Conservation (phyloP, 2,797 vertebrate genomes). For the Serranus cabrilla region DNA sequence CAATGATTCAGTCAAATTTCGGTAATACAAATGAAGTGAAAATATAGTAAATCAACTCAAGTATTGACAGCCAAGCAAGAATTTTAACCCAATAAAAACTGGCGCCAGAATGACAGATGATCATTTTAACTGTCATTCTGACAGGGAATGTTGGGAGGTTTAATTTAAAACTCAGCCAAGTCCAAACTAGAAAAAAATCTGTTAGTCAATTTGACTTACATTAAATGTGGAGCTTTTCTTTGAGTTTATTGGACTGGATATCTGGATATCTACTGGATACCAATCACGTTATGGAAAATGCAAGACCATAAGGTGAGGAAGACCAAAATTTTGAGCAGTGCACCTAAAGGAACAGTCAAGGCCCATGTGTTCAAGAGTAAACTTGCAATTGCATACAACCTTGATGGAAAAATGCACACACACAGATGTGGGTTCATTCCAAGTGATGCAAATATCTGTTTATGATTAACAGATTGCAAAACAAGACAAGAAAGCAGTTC, state of each 20-base stretch:
- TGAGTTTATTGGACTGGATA: neutral
- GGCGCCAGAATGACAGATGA: no score
- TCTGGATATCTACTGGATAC: neutral
- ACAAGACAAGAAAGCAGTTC: no score
- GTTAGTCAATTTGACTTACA: neutral
- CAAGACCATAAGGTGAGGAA: neutral
- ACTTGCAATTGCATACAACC: no score
- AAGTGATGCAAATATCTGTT: no score
- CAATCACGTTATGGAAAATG: neutral
- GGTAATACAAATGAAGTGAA: neutral
- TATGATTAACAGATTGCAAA: no score
- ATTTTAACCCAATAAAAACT: neutral
- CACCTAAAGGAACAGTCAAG: neutral
- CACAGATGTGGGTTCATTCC: no score
- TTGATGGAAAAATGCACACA: no score
- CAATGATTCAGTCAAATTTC: slow-evolving; percentile 18
- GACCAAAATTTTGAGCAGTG: neutral
- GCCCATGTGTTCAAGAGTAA: no score
- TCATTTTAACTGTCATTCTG: slow-evolving; percentile 15
- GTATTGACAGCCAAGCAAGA: slow-evolving; percentile 7
- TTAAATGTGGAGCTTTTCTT: neutral
- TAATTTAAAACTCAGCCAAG: slow-evolving; percentile 20
- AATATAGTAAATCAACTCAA: slow-evolving; percentile 4
- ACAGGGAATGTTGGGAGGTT: slow-evolving; percentile 10
- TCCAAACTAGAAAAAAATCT: slow-evolving; percentile 27